Conservation (phyloP, 2,888 invertebrate species). For the Xestia sexstrigata region DNA sequence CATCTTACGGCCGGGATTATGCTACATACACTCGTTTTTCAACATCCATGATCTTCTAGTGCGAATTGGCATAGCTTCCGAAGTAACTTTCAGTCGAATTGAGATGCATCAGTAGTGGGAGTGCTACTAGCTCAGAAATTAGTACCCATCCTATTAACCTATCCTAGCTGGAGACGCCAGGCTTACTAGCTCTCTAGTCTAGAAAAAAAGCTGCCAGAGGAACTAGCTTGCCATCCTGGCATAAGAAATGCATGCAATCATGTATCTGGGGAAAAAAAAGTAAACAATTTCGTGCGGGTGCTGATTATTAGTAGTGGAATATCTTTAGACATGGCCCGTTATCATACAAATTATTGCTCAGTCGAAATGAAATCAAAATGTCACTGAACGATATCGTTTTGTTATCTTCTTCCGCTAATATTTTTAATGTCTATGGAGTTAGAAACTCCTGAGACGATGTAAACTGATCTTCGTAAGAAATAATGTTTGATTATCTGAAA, state of each 20-base stretch:
- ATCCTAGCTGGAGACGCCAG: background rate
- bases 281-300: background rate
- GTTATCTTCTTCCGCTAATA: background rate
- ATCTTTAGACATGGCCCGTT: background rate
- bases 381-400: conserved; percentile 48
- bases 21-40: background rate
- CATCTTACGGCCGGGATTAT: background rate
- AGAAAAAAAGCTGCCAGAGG: background rate
- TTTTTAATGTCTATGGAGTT: background rate
- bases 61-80: background rate
- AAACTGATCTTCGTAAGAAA: too few relatives aligned
- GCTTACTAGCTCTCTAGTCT: background rate
- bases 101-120: background rate
- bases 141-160: background rate
- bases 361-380: conserved; percentile 21
- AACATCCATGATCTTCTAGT: background rate
- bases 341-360: conserved; percentile 6
- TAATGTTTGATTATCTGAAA: background rate
- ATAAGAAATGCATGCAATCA: background rate
- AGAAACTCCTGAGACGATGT: background rate
- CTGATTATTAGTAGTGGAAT: background rate
- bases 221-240: background rate
- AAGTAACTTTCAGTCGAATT: background rate
- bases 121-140: background rate
- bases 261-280: background rate